A percentile compares a stretch with the other conserved stretches of the same genome.
Evolutionary conservation across 2,797 vertebrate species (phyloP).

Genomic region (Gambusia yucatana): DNA sequence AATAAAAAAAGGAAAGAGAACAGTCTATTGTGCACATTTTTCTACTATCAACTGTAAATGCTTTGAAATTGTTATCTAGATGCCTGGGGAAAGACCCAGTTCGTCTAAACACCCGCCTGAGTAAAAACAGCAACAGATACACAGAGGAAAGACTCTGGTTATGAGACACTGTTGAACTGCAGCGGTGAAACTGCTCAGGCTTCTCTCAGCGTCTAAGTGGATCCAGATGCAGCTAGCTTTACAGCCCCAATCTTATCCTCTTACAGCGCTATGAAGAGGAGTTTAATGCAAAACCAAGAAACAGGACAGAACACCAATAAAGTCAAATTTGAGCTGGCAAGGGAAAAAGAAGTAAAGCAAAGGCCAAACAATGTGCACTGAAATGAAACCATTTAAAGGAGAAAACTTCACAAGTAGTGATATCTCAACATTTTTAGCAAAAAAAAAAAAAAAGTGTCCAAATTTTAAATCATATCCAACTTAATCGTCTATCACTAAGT

Average conservation of each 20-base stretch:
- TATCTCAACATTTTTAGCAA: background rate
- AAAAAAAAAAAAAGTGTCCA: background rate
- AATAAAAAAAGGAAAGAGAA: conserved; percentile 16
- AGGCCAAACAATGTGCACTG: conserved; percentile 10
- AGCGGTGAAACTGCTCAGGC: conserved; percentile 51
- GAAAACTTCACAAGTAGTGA: background rate
- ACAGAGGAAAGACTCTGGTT: conserved; percentile 64
- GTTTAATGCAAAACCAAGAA: conserved; percentile 61
- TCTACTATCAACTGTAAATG: conserved; percentile 28
- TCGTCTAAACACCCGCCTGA: conserved; percentile 46
- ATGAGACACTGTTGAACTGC: conserved; percentile 45
- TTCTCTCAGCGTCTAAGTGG: conserved; percentile 76
- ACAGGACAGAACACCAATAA: conserved; percentile 49
- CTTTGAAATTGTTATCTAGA: conserved; percentile 40
- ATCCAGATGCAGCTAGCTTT: conserved; percentile 78
- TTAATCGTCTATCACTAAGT: conserved; percentile 5
- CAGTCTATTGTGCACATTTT: conserved; percentile 4
- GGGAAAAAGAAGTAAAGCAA: conserved; percentile 12
- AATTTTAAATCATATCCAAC: conserved; percentile 7
- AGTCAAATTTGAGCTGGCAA: conserved; percentile 26
- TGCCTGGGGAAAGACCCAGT: conserved; percentile 45
- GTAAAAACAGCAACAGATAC: conserved; percentile 63
- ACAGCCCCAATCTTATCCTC: conserved; percentile 55
- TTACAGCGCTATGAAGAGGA: conserved; percentile 58
- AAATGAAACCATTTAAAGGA: background rate